Evolutionary conservation across 2,888 invertebrate species (phyloP), one percentile per base, ranked within the genome.

Genomic region (Hydraecia micacea): DNA sequence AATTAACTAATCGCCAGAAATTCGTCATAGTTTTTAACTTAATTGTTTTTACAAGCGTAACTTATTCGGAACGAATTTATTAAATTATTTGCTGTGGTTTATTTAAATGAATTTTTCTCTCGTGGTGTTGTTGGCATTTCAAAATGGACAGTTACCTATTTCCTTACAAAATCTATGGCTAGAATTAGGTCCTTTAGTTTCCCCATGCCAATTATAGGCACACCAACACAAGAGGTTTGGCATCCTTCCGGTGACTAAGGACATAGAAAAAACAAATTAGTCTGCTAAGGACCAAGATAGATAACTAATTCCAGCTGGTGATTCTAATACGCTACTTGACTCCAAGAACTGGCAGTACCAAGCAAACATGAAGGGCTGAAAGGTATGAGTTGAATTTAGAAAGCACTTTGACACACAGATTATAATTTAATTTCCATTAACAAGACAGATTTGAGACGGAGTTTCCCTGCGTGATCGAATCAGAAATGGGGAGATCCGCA

Each of bases 11-110:
- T 70, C 85, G 36, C 25, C 39, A n/a, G 28, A 11, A 39, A 85
- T 82, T 80, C 32, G 85, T 62, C 69, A 80, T 18, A 80, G 81
- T 60, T 32, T 58, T 85, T 15, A 65, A 72, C 3, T 21, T 11
- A 73, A 66, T 70, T 66, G 69, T 52, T 21, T 66, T 39, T 49
- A 80, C 66, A 70, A 73, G 80, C 80, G 85, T 70, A 9, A 0
- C 71, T 32, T 21, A 85, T 55, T n/a, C 62, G 81, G 36, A 73
- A 82, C 85, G 73, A 82, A 85, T 68, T 36, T 42, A 65, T 55
- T 36, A n/a, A 70, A 70, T 80, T 60, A 55, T 79, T 67, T 71
- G 28, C n/a, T 84, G 49, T 42, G 11, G 28, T 65, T 39, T 49
- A 25, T 71, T 77, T 18, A 13, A 74, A 68, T 75, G 58, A 46